These are phyloP conservation scores for Chelmon rostratus DNA, from an alignment of 2,797 vertebrate genomes.

Conservation along the genomic window DNA sequence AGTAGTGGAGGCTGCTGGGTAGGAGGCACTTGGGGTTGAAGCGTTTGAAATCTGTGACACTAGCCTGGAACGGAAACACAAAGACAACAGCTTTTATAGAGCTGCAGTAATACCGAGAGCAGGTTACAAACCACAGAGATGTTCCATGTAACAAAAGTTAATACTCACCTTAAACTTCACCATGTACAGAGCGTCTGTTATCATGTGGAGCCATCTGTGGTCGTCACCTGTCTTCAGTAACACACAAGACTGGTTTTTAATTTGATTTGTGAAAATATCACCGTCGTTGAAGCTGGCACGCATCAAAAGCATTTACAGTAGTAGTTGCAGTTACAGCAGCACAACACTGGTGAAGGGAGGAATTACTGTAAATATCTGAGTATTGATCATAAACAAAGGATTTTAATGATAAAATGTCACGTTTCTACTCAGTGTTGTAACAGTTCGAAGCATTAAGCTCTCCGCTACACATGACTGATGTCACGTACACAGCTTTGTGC, in stretches of 20 bases:
- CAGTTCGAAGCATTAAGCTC: not conserved
- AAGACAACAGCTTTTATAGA: not conserved
- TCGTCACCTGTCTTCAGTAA: slow-evolving; percentile 89
- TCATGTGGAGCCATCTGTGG: slow-evolving; percentile 90
- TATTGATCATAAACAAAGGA: not conserved
- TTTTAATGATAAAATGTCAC: not conserved
- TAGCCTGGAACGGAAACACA: slow-evolving; percentile 83
- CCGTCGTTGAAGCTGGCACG: not conserved
- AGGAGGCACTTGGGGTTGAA: slow-evolving; percentile 96
- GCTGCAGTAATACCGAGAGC: not conserved
- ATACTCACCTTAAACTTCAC: slow-evolving; percentile 93
- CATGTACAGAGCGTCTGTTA: slow-evolving; percentile 96
- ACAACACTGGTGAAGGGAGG: not conserved
- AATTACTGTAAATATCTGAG: not conserved
- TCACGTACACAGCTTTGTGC: fast-evolving
- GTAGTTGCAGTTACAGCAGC: not conserved
- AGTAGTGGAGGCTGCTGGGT: slow-evolving; percentile 91
- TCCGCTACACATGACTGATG: not conserved
- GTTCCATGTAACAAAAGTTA: not conserved
- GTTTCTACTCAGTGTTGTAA: not conserved
- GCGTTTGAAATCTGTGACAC: slow-evolving; percentile 89
- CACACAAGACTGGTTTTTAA: slow-evolving; percentile 14
- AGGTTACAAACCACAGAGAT: slow-evolving; percentile 8
- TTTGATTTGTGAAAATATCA: not conserved
- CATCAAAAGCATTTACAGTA: not conserved